phyloP scores from a whole-genome alignment of 2,113 vertebrate species.

The Gambusia holbrooki region DNA sequence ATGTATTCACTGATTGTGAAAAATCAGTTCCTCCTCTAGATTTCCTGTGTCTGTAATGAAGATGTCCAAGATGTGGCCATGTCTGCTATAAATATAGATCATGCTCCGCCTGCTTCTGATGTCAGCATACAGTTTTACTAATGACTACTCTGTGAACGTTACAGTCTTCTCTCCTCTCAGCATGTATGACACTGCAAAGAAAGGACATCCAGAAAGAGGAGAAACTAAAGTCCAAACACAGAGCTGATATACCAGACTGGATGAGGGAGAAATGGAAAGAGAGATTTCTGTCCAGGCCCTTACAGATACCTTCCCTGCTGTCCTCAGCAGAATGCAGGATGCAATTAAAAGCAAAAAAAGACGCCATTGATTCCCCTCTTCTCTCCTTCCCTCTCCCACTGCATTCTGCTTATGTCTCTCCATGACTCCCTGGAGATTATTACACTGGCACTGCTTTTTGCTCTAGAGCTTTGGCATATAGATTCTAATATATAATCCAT shows the following conservation, averaged over 20 bases:
- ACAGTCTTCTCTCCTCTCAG: conserved; percentile 5
- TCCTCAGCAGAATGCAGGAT: conserved; percentile 71
- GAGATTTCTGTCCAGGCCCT: conserved; percentile 47
- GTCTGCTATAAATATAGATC: conserved; percentile 34
- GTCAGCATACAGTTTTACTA: conserved; percentile 29
- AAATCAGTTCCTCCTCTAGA: background rate
- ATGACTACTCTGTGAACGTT: conserved; percentile 18
- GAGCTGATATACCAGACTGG: conserved; percentile 35
- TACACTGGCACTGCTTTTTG: conserved; percentile 47
- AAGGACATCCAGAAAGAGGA: conserved; percentile 37
- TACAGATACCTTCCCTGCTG: conserved; percentile 65
- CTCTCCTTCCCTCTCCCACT: conserved; percentile 38
- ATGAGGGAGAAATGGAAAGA: conserved; percentile 35
- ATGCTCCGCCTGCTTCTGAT: conserved; percentile 21
- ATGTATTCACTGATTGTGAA: too few species aligned
- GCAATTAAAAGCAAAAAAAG: conserved; percentile 68
- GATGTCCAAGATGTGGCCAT: background rate
- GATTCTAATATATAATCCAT: conserved; percentile 64
- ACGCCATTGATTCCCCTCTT: conserved; percentile 66
- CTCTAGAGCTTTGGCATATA: conserved; percentile 38
- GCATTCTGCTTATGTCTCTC: conserved; percentile 47
- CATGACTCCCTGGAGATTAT: conserved; percentile 40
- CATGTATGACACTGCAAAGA: conserved; percentile 67
- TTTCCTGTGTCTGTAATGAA: conserved; percentile 18
- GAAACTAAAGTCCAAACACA: conserved; percentile 36